phyloP scores from a whole-genome alignment of 1,140 invertebrate species.

The Olivierus martensii region DNA sequence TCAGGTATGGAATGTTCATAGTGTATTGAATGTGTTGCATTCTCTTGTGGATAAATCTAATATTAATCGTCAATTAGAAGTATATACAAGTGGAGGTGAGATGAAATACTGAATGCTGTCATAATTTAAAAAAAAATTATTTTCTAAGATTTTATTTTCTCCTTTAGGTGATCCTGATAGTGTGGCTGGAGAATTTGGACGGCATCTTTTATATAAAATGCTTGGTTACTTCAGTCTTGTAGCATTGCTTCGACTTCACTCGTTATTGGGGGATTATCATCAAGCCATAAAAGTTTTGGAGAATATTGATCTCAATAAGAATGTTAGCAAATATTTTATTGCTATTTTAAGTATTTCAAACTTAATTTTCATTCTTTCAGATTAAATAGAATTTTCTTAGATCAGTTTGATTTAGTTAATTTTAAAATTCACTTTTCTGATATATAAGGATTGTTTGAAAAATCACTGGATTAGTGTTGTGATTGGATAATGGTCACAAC shows the following conservation, averaged over 20 bases:
- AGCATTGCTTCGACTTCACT: slow-evolving; percentile 86
- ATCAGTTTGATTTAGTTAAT: no score
- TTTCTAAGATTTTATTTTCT: slow-evolving; percentile 4
- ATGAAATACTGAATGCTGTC: background rate
- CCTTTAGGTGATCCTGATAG: slow-evolving; percentile 72
- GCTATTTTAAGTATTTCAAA: no score
- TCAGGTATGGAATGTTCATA: slow-evolving; percentile 91
- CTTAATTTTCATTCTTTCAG: no score
- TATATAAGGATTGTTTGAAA: no score
- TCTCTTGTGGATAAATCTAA: slow-evolving; percentile 97
- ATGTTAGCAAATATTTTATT: no score
- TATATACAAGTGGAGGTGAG: slow-evolving; percentile 37
- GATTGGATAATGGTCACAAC: no score
- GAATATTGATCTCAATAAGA: slow-evolving; percentile 93
- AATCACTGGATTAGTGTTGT: no score
- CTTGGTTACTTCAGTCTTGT: slow-evolving; percentile 96
- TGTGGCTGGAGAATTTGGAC: slow-evolving; percentile 92
- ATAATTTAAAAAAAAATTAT: no score
- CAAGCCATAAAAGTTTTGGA: slow-evolving; percentile 96
- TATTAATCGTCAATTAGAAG: slow-evolving; percentile 93
- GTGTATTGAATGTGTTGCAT: slow-evolving; percentile 94
- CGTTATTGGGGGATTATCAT: slow-evolving; percentile 94
- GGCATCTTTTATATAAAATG: slow-evolving; percentile 96
- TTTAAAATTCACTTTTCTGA: no score
- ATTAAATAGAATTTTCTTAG: no score